Base-by-base conservation (phyloP, 2,888 invertebrate genomes). In the Oxycera nigricornis region DNA sequence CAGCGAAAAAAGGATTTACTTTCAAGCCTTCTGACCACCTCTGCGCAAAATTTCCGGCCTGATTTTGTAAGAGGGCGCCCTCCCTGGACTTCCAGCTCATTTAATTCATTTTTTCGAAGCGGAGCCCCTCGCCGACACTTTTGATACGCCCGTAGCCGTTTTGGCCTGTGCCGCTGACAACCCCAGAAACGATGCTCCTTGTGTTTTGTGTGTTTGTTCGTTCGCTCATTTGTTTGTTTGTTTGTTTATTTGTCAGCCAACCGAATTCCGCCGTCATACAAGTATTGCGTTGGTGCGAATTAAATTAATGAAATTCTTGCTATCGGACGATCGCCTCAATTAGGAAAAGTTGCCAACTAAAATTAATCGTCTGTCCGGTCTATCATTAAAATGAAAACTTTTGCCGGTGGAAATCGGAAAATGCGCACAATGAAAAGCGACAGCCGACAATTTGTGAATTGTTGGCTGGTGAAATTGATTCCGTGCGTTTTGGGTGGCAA, bases 281-380 rank as follows among this genome's bases (percentile, higher is more conserved):
- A 65, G 39, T 65, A 65, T 65, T 65, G 28, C 20, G 39, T 41
- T 24, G 52, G 68, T 65, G 61, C 68, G 67, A 75, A 52, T 67
- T 59, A 75, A 73, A 73, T 75, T 75, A 75, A 75, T 75, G 75
- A 73, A 75, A 75, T 75, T 75, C 73, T 73, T 68, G 70, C 31
- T 31, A 70, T 35, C 70, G 31, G 31, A 31, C 55, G 52, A 70
- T 70, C 70, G 55, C 70, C 55, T 70, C 70, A 55, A 55, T 55
- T 55, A 70, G 70, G 55, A 70, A n/a, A 70, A 70, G 70, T 70
- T 70, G 22, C 31, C 70, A 70, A 70, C 70, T 70, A 70, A 70
- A 70, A 70, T 70, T 70, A 70, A 70, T 70, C 52, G 70, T 70
- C 70, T 70, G 70, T 70, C 70, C 70, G 55, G 52, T 70, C 20